A percentile compares a stretch with the other conserved stretches of the same genome.
Evolutionary conservation across 2,797 vertebrate species (phyloP).

Genomic region (Oreochromis grahami): DNA sequence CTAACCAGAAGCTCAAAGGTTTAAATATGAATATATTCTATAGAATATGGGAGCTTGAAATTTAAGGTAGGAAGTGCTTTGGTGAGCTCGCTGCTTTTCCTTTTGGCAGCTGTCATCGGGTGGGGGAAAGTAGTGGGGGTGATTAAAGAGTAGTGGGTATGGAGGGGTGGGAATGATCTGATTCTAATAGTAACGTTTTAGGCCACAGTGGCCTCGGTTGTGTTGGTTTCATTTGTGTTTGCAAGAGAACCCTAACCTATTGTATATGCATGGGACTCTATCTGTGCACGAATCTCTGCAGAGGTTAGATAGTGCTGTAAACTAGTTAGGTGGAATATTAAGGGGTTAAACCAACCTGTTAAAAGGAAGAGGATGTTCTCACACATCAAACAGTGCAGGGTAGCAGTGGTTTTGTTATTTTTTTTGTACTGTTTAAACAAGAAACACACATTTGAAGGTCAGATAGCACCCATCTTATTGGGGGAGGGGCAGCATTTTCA

Average conservation of each 20-base stretch:
- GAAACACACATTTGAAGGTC: background rate
- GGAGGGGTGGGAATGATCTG: background rate
- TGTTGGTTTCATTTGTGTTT: background rate
- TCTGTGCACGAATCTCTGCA: background rate
- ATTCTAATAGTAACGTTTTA: background rate
- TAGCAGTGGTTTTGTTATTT: background rate
- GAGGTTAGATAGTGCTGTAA: background rate
- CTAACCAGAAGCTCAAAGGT: background rate
- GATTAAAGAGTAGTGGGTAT: background rate
- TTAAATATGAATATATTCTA: background rate
- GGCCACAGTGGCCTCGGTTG: fast-evolving
- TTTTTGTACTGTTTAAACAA: background rate
- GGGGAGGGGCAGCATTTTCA: background rate
- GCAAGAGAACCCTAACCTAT: background rate
- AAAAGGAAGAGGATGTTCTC: background rate
- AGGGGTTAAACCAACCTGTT: background rate
- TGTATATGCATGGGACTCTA: background rate
- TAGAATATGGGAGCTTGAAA: background rate
- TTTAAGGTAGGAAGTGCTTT: background rate
- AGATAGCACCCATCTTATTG: background rate
- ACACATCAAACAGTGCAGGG: background rate
- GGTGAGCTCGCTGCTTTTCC: background rate
- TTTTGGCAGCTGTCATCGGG: background rate
- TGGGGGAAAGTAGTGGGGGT: background rate
- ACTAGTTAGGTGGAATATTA: background rate